A percentile compares a stretch with the other conserved stretches of the same genome.
Evolutionary conservation across 2,113 vertebrate genomes (phyloP).

Genomic region (Gnathonemus echidnorhynchus): DNA sequence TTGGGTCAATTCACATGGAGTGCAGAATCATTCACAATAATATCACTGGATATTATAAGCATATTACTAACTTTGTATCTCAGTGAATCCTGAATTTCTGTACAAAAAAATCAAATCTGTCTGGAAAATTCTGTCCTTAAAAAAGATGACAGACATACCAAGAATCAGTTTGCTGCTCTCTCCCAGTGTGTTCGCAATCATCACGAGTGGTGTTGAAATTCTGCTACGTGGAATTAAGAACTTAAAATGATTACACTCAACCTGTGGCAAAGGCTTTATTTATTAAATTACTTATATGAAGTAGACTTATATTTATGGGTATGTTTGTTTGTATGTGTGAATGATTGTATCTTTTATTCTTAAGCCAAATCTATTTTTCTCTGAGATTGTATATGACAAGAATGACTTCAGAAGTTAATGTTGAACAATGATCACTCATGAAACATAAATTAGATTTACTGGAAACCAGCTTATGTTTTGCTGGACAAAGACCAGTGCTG

Average conservation of each 20-base stretch:
- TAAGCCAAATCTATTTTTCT: not conserved
- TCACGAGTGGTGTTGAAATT: not conserved
- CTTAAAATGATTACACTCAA: not conserved
- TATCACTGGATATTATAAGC: not conserved
- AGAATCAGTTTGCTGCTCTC: not conserved
- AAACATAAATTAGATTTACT: not conserved
- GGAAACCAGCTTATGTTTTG: not conserved
- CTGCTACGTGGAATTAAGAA: not conserved
- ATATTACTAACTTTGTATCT: not conserved
- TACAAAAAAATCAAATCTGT: not conserved
- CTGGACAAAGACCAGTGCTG: not conserved
- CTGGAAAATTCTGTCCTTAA: not conserved
- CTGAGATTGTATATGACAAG: not conserved
- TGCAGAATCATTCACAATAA: not conserved
- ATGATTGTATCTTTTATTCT: not conserved
- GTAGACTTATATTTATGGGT: not conserved
- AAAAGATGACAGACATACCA: not conserved
- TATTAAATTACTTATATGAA: not conserved
- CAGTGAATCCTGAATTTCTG: not conserved
- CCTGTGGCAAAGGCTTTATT: not conserved
- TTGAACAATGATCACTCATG: not conserved
- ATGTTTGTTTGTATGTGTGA: not conserved
- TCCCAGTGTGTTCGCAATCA: not conserved
- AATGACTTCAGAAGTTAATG: not conserved
- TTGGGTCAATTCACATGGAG: not conserved